Conservation (phyloP, 2,888 invertebrate species). For the Nineta flava region DNA sequence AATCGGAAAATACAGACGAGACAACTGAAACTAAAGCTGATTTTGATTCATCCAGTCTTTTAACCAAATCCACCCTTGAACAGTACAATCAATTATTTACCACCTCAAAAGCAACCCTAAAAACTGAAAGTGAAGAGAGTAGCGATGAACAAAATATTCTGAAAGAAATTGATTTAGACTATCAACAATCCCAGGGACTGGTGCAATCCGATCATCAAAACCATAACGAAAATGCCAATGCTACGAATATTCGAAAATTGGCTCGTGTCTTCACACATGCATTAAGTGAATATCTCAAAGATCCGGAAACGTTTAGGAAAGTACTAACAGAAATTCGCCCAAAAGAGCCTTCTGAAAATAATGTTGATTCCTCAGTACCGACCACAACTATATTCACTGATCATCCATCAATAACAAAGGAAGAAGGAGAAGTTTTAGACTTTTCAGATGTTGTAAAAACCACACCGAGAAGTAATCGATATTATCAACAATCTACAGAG, state of each 20-base stretch:
- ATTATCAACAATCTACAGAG: constrained; percentile 21
- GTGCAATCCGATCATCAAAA: constrained; percentile 40
- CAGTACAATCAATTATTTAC: constrained; percentile 38
- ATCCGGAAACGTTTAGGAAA: constrained; percentile 65
- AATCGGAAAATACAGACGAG: constrained; percentile 16
- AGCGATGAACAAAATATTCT: constrained; percentile 9
- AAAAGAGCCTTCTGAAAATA: constrained; percentile 47
- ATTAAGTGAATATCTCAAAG: constrained; percentile 63
- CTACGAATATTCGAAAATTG: constrained; percentile 42
- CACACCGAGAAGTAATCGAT: constrained; percentile 17
- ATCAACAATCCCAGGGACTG: constrained; percentile 47
- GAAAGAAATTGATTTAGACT: constrained; percentile 33
- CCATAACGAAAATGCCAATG: constrained; percentile 8
- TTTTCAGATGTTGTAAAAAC: constrained; percentile 50
- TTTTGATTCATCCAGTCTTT: constrained; percentile 35
- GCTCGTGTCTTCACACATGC: constrained; percentile 77
- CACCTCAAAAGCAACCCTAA: constrained; percentile 19
- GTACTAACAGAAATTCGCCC: constrained; percentile 63
- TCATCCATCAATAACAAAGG: constrained; percentile 40
- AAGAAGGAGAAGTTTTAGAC: constrained; percentile 61
- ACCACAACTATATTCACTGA: constrained; percentile 30
- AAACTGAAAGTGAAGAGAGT: constrained; percentile 10
- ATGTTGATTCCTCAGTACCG: constrained; percentile 24
- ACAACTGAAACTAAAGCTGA: constrained; percentile 25
- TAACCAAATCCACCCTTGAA: constrained; percentile 51